Percentiles rank a stretch among this genome's conserved stretches.
phyloP scores from a whole-genome alignment of 2,888 invertebrate species.

The Dexiosoma caninum region DNA sequence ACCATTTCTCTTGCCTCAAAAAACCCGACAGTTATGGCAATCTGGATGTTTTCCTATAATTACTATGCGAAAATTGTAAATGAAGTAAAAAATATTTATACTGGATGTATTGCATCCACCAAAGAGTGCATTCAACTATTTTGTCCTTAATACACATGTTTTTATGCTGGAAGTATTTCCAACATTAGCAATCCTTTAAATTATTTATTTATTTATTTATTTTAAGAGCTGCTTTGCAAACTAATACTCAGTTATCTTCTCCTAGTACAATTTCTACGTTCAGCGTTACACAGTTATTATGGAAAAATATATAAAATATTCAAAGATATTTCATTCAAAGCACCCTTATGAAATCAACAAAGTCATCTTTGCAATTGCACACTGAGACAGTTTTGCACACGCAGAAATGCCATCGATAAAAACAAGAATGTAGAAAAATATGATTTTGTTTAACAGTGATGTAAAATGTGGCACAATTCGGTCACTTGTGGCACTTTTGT shows the following conservation, averaged over 20 bases:
- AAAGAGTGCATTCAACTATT: too few relatives aligned
- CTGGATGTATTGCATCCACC: too few relatives aligned
- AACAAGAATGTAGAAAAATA: not conserved
- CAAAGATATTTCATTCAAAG: slow-evolving; percentile 21
- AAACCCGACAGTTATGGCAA: too few relatives aligned
- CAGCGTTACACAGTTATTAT: not conserved
- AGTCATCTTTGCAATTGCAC: not conserved
- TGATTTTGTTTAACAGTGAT: not conserved
- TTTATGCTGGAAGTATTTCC: too few relatives aligned
- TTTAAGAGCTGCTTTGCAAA: not conserved
- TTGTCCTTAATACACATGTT: too few relatives aligned
- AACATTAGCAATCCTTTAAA: not conserved
- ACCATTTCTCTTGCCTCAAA: too few relatives aligned
- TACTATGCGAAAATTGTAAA: too few relatives aligned
- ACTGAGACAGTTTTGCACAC: not conserved
- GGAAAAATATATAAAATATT: not conserved
- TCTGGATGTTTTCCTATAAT: too few relatives aligned
- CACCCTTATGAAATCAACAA: slow-evolving; percentile 12
- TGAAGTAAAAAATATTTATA: too few relatives aligned
- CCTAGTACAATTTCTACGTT: not conserved
- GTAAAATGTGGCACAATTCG: too few relatives aligned
- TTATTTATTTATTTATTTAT: too few relatives aligned
- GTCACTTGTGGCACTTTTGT: too few relatives aligned
- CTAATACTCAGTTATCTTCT: not conserved
- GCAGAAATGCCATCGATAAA: not conserved